Evolutionary conservation across 53 echinoderm and acorn worm species (phyloP).

Genomic region (Stichopus horrens): DNA sequence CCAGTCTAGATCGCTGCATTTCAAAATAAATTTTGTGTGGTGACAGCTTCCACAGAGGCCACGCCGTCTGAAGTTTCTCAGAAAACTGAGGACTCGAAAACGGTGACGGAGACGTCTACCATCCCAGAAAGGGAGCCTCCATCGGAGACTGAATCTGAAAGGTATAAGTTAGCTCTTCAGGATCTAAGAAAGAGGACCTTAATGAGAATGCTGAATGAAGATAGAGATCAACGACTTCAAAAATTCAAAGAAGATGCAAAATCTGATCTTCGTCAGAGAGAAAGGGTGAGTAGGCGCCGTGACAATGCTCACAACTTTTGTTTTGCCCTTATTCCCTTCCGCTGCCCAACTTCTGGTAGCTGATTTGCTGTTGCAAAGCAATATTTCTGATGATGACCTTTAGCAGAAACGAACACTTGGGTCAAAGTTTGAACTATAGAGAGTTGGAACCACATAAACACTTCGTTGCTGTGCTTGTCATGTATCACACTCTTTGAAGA

Average conservation of each 20-base stretch:
- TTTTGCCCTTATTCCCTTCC: background rate
- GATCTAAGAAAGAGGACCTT: constrained; percentile 15
- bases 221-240: constrained; percentile 2
- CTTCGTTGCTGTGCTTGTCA: too few species aligned
- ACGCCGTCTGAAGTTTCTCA: constrained; percentile 37
- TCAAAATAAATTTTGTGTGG: background rate
- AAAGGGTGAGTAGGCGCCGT: background rate
- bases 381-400: too few species aligned
- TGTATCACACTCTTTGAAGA: too few species aligned
- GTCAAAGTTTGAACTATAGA: too few species aligned
- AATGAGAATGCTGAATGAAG: constrained; percentile 33
- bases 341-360: too few species aligned
- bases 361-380: too few species aligned
- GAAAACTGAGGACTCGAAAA: constrained; percentile 15
- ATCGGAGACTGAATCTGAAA: constrained; percentile 35
- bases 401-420: too few species aligned
- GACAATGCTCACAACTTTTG: background rate
- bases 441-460: too few species aligned
- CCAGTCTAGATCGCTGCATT: too few species aligned
- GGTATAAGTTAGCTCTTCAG: constrained; percentile 19
- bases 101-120: constrained; percentile 17
- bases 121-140: background rate
- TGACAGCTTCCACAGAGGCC: constrained; percentile 12
- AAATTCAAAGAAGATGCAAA: background rate
- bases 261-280: background rate